Evolutionary conservation across 2,797 vertebrate genomes (phyloP), one percentile per base, ranked within the genome.

Genomic region (Tinamus major): DNA sequence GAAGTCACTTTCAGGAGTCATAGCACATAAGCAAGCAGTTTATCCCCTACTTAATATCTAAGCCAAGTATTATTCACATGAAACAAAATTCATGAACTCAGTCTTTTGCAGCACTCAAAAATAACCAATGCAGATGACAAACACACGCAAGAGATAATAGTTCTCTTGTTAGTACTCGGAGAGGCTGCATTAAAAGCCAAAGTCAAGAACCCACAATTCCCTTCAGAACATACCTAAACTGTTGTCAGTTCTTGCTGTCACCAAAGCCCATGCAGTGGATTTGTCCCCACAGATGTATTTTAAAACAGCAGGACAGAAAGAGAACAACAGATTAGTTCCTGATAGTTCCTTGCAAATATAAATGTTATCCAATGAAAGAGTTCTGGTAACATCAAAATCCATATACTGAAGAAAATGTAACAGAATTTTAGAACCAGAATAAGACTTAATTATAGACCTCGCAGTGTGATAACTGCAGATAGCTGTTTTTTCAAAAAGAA

Each of bases 271-370:
- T 91, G 87, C 74, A 95, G 93, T 85, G 64, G 91, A 94, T 94
- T 95, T 96, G 85, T 95, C 70, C 79, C 90, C 87, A 94, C 63
- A 95, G 87, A 65, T 95, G 87, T 94, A 69, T 94, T 91, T 96
- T 94, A 89, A 94, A 95, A 95, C 79, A 94, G 94, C 87, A 94
- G 70, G 93, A 93, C 90, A 93, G 94, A 96, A 96, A 78, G 70
- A 96, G 87, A 96, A 96, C 90, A 95, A 90, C 76, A 87, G 84
- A 96, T 95, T 90, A 95, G 92, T 91, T 94, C 84, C 84, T 94
- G 92, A 88, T 90, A 95, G 90, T 91, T 94, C 84, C 84, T 94
- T 93, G 90, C 79, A 94, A 85, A 87, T 72, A 83, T 65, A 94
- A 89, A 87, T 78, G 61, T 77, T 93, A 90, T 80, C 89, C 92